Evolutionary conservation across 2,797 vertebrate genomes (phyloP).

Genomic region (Malurus leucopterus): DNA sequence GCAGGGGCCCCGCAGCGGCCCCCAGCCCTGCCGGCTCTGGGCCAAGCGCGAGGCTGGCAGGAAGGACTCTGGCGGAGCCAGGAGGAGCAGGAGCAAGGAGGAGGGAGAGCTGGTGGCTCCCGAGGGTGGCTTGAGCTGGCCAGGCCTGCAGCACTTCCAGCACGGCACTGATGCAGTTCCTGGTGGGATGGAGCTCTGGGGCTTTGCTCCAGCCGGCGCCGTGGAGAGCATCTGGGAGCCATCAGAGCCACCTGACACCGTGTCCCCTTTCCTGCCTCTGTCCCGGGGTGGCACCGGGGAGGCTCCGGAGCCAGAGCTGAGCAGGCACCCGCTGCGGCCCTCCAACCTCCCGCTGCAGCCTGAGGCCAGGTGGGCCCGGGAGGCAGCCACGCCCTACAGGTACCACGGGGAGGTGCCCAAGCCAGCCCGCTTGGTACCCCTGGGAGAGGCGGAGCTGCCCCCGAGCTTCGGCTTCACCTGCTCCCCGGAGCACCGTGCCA

Average conservation of each 20-base stretch:
- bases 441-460: constrained; percentile 49
- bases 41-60: constrained; percentile 47
- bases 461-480: constrained; percentile 34
- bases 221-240: constrained; percentile 6
- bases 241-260: not conserved
- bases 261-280: not conserved
- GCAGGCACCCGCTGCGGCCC: constrained; percentile 62
- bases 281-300: not conserved
- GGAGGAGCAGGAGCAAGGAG: constrained; percentile 34
- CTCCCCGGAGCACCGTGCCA: constrained; percentile 61
- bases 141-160: not conserved
- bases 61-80: not conserved
- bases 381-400: constrained; percentile 10
- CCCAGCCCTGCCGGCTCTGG: constrained; percentile 70
- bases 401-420: not conserved
- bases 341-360: constrained; percentile 62
- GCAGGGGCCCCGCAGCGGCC: constrained; percentile 60
- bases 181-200: not conserved
- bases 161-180: accelerated
- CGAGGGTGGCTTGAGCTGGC: not conserved
- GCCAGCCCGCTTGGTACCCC: constrained; percentile 40
- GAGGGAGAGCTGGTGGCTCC: not conserved
- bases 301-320: not conserved
- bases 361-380: constrained; percentile 49
- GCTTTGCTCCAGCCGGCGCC: accelerated